Evolutionary conservation across 2,113 vertebrate genomes (phyloP).

Genomic region (Panurus biarmicus): DNA sequence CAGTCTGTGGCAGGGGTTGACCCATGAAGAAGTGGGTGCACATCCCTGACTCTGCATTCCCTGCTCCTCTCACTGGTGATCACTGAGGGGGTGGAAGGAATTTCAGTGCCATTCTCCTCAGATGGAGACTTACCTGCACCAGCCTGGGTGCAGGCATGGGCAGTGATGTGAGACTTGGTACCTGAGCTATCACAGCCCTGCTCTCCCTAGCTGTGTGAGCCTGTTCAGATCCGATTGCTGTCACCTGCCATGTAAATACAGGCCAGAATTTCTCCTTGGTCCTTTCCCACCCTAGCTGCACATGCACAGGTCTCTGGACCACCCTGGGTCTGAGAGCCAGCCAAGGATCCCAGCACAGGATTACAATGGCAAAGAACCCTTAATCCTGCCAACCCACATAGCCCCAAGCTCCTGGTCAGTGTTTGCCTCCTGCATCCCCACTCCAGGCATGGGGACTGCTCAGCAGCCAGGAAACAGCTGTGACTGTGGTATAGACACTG

Average conservation of each 20-base stretch:
- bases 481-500: neutral
- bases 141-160: neutral
- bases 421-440: fast-evolving
- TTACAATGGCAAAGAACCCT: neutral
- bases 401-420: neutral
- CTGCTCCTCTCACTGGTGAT: neutral
- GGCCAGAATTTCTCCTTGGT: neutral
- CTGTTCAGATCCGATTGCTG: neutral
- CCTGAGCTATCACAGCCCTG: neutral
- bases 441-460: neutral
- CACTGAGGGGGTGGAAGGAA: neutral
- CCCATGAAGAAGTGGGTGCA: neutral
- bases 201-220: neutral
- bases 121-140: neutral
- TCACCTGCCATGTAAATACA: neutral
- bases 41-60: neutral
- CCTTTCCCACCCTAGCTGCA: neutral
- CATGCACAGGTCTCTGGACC: neutral
- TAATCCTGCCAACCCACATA: fast-evolving
- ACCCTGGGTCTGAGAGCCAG: neutral
- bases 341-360: neutral
- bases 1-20: neutral
- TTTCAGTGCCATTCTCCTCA: neutral
- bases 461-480: neutral
- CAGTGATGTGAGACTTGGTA: neutral